A percentile compares a stretch with the other conserved stretches of the same genome.
Evolutionary conservation across 2,113 vertebrate species (phyloP).

Genomic region (Agapornis roseicollis): DNA sequence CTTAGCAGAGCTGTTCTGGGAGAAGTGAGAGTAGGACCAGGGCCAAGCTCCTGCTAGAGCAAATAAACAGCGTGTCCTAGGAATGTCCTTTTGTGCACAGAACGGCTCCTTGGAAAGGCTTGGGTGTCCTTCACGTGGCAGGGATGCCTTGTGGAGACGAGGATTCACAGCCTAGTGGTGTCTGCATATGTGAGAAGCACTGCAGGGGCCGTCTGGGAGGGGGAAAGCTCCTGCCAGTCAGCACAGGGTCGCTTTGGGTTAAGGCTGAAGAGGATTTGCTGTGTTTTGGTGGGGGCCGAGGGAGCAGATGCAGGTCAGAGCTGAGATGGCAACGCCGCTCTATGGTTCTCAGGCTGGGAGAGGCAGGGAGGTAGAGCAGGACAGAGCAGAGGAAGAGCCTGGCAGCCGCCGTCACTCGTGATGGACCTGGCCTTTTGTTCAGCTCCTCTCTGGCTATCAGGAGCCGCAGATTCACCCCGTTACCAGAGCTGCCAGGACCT

Average conservation of each 20-base stretch:
- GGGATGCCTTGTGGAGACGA: not conserved
- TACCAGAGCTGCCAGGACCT: slow-evolving; percentile 13
- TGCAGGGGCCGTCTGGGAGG: not conserved
- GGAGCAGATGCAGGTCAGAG: not conserved
- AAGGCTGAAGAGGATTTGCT: not conserved
- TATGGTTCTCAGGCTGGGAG: not conserved
- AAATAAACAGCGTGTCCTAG: not conserved
- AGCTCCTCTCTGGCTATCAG: not conserved
- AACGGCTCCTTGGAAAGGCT: not conserved
- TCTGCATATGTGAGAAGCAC: not conserved
- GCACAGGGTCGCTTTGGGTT: not conserved
- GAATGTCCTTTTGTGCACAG: not conserved
- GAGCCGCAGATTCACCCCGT: not conserved
- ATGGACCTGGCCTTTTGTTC: not conserved
- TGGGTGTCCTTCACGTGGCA: not conserved
- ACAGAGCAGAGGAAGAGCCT: not conserved
- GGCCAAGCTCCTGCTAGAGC: not conserved
- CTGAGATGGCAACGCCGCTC: not conserved
- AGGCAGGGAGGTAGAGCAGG: not conserved
- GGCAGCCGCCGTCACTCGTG: not conserved
- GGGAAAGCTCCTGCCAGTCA: not conserved
- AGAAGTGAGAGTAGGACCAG: not conserved
- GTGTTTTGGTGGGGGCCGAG: not conserved
- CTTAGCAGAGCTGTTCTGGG: not conserved
- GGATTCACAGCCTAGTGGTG: not conserved